A percentile compares a stretch with the other conserved stretches of the same genome.
phyloP scores from a whole-genome alignment of 2,888 invertebrate genomes.

The Sceliomorpha sp. region DNA sequence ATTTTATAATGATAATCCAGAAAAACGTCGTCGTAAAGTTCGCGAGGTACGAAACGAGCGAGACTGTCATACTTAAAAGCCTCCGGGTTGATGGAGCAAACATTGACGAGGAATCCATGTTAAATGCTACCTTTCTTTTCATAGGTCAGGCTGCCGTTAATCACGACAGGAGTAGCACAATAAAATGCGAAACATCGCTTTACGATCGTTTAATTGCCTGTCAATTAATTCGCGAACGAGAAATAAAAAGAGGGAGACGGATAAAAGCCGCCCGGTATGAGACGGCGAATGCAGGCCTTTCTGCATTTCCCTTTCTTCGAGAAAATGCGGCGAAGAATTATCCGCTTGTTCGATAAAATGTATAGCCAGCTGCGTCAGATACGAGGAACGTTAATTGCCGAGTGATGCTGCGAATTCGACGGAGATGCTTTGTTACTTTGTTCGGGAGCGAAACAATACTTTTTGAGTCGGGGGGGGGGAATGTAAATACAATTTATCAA shows the following conservation, averaged over 20 bases:
- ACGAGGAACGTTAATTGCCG: background rate
- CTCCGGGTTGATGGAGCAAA: too few species aligned
- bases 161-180: slow-evolving; percentile 2
- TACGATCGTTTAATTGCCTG: slow-evolving; percentile 3
- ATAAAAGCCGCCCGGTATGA: background rate
- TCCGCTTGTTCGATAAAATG: background rate
- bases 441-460: background rate
- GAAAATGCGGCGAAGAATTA: background rate
- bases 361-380: background rate
- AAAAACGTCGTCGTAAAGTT: too few species aligned
- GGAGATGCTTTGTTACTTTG: too few species aligned
- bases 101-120: too few species aligned
- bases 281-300: background rate
- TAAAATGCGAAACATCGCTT: background rate
- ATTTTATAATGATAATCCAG: background rate
- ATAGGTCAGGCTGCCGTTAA: slow-evolving; percentile 1
- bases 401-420: background rate
- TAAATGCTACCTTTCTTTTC: background rate
- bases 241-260: background rate
- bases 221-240: background rate
- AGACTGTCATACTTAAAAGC: too few species aligned
- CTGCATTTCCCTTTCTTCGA: slow-evolving; percentile 4
- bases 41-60: too few species aligned
- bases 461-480: background rate
- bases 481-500: background rate